Percentiles rank a stretch among this genome's conserved stretches.
Conservation (phyloP, 2,888 invertebrate species). For the Archips crataeganus region DNA sequence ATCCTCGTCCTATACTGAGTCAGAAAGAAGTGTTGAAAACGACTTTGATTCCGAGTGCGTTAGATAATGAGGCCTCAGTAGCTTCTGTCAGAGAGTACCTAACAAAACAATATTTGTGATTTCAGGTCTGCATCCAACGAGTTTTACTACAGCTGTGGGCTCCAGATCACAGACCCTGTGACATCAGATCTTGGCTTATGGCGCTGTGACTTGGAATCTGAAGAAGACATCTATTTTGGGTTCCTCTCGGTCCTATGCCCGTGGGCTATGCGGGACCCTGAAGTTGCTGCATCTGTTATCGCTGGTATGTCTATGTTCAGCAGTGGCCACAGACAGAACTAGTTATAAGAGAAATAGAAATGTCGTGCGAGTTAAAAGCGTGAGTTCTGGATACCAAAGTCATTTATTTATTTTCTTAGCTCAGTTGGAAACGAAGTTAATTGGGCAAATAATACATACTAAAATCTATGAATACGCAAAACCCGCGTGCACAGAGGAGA, state of each 20-base stretch:
- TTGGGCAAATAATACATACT: too few species aligned
- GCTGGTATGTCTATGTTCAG: conserved; percentile 15
- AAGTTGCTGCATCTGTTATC: conserved; percentile 28
- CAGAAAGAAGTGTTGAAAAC: too few species aligned
- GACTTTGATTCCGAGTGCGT: too few species aligned
- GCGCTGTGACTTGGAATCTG: conserved; percentile 46
- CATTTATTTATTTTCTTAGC: too few species aligned
- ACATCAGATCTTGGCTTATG: conserved; percentile 44
- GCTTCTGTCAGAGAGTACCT: not conserved
- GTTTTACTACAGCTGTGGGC: conserved; percentile 41
- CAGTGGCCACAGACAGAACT: too few species aligned
- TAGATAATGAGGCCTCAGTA: not conserved
- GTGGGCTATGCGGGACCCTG: conserved; percentile 41
- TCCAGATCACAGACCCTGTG: conserved; percentile 35
- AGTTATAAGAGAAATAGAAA: too few species aligned
- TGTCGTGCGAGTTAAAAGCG: too few species aligned
- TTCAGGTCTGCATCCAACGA: conserved; percentile 26
- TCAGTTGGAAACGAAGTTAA: too few species aligned
- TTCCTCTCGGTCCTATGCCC: conserved; percentile 41
- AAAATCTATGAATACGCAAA: too few species aligned
- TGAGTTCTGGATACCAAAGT: too few species aligned
- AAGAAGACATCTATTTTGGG: conserved; percentile 41
- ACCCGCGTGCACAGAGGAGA: too few species aligned
- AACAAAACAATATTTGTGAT: not conserved
- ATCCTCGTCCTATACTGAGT: too few species aligned